Evolutionary conservation across 2,113 vertebrate species (phyloP).

Genomic region (Rostratula benghalensis): DNA sequence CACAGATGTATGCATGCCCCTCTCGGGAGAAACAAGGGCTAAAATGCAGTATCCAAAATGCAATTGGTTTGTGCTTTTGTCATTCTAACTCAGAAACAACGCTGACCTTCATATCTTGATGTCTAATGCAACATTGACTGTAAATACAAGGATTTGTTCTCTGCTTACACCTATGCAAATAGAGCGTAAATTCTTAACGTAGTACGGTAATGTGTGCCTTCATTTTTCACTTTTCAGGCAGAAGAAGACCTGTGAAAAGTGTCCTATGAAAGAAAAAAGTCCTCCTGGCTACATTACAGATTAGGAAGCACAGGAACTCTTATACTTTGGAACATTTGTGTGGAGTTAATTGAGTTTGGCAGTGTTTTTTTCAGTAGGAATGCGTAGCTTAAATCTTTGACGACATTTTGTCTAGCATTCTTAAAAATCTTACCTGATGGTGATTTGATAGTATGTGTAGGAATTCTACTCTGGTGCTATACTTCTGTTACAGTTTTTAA

Average conservation of each 20-base stretch:
- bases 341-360: neutral
- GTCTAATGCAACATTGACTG: neutral
- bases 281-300: neutral
- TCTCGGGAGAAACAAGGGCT: neutral
- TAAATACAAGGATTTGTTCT: neutral
- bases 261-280: neutral
- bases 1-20: neutral
- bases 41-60: neutral
- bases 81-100: neutral
- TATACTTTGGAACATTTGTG: neutral
- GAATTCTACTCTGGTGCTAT: neutral
- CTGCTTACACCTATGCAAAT: neutral
- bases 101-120: neutral
- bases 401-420: neutral
- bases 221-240: neutral
- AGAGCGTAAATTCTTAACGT: neutral
- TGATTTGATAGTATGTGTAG: neutral
- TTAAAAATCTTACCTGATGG: neutral
- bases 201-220: neutral
- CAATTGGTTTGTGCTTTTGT: neutral
- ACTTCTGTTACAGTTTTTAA: neutral
- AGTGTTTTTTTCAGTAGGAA: neutral
- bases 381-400: neutral
- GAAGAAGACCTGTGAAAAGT: neutral
- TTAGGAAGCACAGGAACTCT: neutral